Percentiles rank a stretch among this genome's conserved stretches.
phyloP scores from a whole-genome alignment of 2,888 invertebrate species.

The Ophioninae sp. region DNA sequence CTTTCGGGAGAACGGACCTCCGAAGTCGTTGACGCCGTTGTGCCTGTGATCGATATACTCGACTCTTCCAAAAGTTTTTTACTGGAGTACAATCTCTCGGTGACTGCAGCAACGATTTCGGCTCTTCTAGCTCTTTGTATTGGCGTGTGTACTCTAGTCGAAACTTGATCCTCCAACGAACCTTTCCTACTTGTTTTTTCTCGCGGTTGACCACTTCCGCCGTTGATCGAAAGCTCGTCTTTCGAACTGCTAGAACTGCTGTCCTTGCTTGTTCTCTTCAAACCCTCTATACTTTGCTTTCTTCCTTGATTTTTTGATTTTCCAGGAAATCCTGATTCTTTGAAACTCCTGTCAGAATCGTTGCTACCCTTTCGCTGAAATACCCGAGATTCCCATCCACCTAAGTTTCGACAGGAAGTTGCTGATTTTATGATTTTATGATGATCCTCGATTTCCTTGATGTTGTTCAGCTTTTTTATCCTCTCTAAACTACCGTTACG shows the following conservation, averaged over 20 bases:
- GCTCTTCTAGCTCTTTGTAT: conserved; percentile 82
- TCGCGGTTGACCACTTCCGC: conserved; percentile 60
- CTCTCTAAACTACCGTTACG: conserved; percentile 61
- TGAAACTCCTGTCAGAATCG: conserved; percentile 71
- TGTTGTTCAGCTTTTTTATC: conserved; percentile 71
- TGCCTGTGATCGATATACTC: conserved; percentile 41
- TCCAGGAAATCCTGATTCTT: conserved; percentile 48
- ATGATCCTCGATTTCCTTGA: conserved; percentile 72
- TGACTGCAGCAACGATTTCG: conserved; percentile 88
- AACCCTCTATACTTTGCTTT: conserved; percentile 71
- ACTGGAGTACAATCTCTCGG: conserved; percentile 85
- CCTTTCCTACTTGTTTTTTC: conserved; percentile 68
- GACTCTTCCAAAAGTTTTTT: conserved; percentile 72
- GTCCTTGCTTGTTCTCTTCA: conserved; percentile 74
- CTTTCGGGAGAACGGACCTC: conserved; percentile 72
- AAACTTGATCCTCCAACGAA: conserved; percentile 67
- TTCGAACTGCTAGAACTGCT: conserved; percentile 74
- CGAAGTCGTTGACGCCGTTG: conserved; percentile 59
- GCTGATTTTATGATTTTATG: conserved; percentile 52
- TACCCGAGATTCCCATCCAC: conserved; percentile 58
- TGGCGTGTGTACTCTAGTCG: conserved; percentile 68
- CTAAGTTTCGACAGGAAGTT: conserved; percentile 61
- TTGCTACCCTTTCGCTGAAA: conserved; percentile 70
- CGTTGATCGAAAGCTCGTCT: conserved; percentile 70
- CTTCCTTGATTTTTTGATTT: conserved; percentile 58